Base-by-base conservation (phyloP, 2,797 vertebrate genomes). In the Tapera naevia region DNA sequence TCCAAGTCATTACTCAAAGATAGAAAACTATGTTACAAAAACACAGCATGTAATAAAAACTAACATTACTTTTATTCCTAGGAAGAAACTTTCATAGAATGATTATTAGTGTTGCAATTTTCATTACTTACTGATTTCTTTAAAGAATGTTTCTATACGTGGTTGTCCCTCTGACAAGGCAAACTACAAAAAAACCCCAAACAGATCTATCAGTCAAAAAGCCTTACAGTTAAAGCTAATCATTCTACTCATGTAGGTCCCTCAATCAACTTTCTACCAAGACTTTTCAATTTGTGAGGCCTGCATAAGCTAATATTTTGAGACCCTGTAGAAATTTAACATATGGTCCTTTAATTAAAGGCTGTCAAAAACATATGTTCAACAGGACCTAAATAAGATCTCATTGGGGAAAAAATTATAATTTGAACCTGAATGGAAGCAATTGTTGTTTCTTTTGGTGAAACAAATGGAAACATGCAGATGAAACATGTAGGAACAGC, bases 1-100 rank as follows among this genome's bases (percentile, higher is more conserved):
- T 13, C n/a, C 17, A 57, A 88, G 60, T 65, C 88, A 54, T 91
- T 95, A 67, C 73, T 93, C 70, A 88, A 65, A 87, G 64, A 92
- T 41, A 27, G 80, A 93, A 94, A 96, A 91, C n/a, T 35, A 88
- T 54, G 58, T 53, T 93, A 39, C 41, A 91, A 94, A 69, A 73
- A 10, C 73, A 71, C 51, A 76, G 28, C 58, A 28, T 90, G 80
- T 70, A 66, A 91, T 91, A 88, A 90, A 93, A 92, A 60, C 9
- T 5, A 91, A 62, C 0, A 1, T 62, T 89, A 48, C 80, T 92
- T 94, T 91, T 88, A 86, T 83, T 91, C 46, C 43, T 51, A 37
- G 46, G 57, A 66, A 91, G 39, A 80, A 91, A 75, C 21, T 89
- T 92, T 25, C 56, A 48, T 32, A 12, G 62, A 80, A 78, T 46